Evolutionary conservation across 2,113 vertebrate genomes (phyloP).

Genomic region (Caranx melampygus): DNA sequence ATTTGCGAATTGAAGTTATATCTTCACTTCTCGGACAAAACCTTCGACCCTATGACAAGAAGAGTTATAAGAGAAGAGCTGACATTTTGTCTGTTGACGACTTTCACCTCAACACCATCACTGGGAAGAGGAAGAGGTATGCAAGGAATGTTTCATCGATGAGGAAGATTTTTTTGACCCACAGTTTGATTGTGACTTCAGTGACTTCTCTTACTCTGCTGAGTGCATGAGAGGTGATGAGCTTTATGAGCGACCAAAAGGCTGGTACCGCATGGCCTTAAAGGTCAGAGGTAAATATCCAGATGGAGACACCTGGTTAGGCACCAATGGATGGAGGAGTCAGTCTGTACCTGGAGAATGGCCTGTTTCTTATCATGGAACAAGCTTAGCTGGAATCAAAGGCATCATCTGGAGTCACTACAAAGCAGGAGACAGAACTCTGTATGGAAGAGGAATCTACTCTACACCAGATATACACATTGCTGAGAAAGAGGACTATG

Average conservation of each 20-base stretch:
- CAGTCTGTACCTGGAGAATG: slow-evolving; percentile 34
- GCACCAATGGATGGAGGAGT: neutral
- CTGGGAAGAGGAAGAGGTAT: neutral
- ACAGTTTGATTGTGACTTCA: slow-evolving; percentile 13
- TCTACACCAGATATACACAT: slow-evolving; percentile 27
- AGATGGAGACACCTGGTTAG: slow-evolving; percentile 43
- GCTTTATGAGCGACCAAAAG: slow-evolving; percentile 1
- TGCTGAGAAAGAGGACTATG: neutral
- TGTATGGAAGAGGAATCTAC: slow-evolving; percentile 39
- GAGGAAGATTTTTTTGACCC: slow-evolving; percentile 6
- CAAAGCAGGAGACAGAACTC: accelerated
- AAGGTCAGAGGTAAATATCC: slow-evolving; percentile 37
- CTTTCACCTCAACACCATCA: neutral
- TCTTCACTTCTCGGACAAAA: slow-evolving; percentile 4
- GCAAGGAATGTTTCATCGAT: neutral
- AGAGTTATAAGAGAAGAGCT: accelerated
- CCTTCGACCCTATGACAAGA: neutral
- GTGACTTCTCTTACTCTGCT: neutral
- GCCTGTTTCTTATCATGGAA: slow-evolving; percentile 51
- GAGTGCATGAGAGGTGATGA: slow-evolving; percentile 13
- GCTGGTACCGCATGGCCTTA: slow-evolving; percentile 43
- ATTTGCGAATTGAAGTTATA: slow-evolving; percentile 9
- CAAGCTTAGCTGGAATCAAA: slow-evolving; percentile 14
- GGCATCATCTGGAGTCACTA: slow-evolving; percentile 38
- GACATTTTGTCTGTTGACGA: slow-evolving; percentile 1